Conservation (phyloP, 2,797 vertebrate genomes). For the Parauchenoglanis punctatus region DNA sequence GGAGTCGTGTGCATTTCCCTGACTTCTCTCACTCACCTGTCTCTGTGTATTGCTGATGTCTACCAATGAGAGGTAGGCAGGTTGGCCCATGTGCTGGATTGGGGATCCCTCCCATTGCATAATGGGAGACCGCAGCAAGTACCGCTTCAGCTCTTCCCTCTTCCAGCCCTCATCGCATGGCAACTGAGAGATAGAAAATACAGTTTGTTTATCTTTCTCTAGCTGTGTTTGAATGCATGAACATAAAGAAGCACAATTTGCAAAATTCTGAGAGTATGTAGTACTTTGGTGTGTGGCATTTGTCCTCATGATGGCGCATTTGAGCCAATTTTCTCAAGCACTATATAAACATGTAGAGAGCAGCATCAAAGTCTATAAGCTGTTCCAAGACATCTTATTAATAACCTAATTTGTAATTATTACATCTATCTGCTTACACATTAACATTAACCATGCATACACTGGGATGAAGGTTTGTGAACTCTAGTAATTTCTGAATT, state of each 20-base stretch:
- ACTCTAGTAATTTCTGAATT: background rate
- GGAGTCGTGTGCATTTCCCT: background rate
- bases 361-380: background rate
- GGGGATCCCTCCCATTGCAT: constrained; percentile 80
- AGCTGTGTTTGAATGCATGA: background rate
- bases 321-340: background rate
- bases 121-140: constrained; percentile 73
- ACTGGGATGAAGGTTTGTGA: background rate
- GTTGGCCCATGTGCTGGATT: constrained; percentile 82
- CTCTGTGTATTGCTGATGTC: constrained; percentile 70
- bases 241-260: background rate
- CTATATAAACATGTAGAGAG: background rate
- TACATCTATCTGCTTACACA: background rate
- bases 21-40: constrained; percentile 64
- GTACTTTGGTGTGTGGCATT: background rate
- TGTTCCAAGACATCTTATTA: background rate
- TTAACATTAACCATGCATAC: background rate
- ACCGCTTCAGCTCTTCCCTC: constrained; percentile 76
- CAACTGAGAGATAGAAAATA: constrained; percentile 64
- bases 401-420: background rate
- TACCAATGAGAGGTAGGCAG: constrained; percentile 73
- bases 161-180: constrained; percentile 84
- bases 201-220: background rate
- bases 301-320: constrained; percentile 36
- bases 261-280: background rate